These are phyloP conservation scores for Chrysoperla carnea DNA, from an alignment of 1,140 invertebrate genomes.

Conservation along the genomic window DNA sequence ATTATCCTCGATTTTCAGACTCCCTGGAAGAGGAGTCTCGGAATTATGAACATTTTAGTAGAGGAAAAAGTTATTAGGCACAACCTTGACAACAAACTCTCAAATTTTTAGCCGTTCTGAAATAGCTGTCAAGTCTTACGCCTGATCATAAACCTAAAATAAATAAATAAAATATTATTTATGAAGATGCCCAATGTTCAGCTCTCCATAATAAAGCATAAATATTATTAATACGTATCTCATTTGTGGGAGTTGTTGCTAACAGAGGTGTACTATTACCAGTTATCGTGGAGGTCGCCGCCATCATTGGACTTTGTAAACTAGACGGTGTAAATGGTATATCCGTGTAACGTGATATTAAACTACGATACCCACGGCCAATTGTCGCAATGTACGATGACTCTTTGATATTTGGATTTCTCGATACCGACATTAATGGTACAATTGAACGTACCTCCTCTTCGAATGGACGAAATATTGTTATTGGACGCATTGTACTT, in stretches of 20 bases:
- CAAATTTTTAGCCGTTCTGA: too few relatives aligned
- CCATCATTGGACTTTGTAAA: constrained; percentile 15
- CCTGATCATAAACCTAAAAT: too few relatives aligned
- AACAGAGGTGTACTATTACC: constrained; percentile 4
- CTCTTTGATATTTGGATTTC: constrained; percentile 21
- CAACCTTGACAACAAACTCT: too few relatives aligned
- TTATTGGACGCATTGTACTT: constrained; percentile 61
- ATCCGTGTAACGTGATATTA: constrained; percentile 53
- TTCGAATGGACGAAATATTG: constrained; percentile 78
- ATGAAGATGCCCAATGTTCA: constrained; percentile 41
- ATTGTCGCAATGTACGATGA: constrained; percentile 50
- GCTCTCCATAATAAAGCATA: constrained; percentile 54
- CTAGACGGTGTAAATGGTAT: constrained; percentile 18
- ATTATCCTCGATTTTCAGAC: too few relatives aligned
- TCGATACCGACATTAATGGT: constrained; percentile 18
- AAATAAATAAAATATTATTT: background rate
- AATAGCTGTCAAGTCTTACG: too few relatives aligned
- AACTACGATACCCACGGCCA: constrained; percentile 65
- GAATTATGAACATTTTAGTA: too few relatives aligned
- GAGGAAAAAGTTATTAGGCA: too few relatives aligned
- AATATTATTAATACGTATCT: constrained; percentile 34
- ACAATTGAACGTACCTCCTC: constrained; percentile 45
- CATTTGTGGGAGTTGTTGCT: constrained; percentile 1
- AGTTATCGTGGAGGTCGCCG: constrained; percentile 8
- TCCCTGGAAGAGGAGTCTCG: too few relatives aligned